A percentile compares a stretch with the other conserved stretches of the same genome.
Evolutionary conservation across 2,888 invertebrate species (phyloP).

Genomic region (Acholoe squamosa): DNA sequence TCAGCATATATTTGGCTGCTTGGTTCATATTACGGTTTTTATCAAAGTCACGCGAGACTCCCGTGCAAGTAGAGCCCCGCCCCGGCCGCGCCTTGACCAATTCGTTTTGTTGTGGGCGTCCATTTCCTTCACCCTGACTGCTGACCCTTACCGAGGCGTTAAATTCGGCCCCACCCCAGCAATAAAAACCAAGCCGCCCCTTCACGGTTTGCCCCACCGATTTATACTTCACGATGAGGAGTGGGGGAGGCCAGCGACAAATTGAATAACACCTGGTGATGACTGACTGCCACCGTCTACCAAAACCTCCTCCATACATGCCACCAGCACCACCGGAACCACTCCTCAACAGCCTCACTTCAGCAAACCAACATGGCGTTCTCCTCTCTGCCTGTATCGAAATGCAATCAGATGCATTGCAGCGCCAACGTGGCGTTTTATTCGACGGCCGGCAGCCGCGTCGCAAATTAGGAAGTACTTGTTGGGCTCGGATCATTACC

Average conservation of each 20-base stretch:
- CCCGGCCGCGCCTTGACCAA: not conserved
- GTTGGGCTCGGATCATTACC: conserved; percentile 49
- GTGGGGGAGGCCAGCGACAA: conserved; percentile 5
- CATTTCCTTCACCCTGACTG: conserved; percentile 31
- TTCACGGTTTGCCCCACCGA: not conserved
- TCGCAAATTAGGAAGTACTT: conserved; percentile 48
- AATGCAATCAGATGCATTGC: conserved; percentile 47
- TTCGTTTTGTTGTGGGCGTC: conserved; percentile 42
- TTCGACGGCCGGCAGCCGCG: not conserved
- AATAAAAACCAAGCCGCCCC: conserved; percentile 12
- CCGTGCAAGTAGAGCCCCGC: not conserved
- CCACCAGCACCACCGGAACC: not conserved
- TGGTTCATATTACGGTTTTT: not conserved
- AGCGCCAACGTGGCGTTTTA: not conserved
- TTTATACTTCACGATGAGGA: conserved; percentile 30
- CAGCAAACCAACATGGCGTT: not conserved
- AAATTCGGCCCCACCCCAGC: conserved; percentile 27
- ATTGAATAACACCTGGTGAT: conserved; percentile 36
- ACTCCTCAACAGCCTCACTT: not conserved
- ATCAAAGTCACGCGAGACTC: conserved; percentile 20
- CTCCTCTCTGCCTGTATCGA: not conserved
- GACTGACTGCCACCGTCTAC: not conserved
- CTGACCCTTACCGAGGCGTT: conserved; percentile 45
- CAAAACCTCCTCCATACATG: not conserved
- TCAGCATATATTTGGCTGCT: not conserved